These are phyloP conservation scores for Pithys albifrons DNA, from an alignment of 2,113 vertebrate genomes.

Conservation along the genomic window DNA sequence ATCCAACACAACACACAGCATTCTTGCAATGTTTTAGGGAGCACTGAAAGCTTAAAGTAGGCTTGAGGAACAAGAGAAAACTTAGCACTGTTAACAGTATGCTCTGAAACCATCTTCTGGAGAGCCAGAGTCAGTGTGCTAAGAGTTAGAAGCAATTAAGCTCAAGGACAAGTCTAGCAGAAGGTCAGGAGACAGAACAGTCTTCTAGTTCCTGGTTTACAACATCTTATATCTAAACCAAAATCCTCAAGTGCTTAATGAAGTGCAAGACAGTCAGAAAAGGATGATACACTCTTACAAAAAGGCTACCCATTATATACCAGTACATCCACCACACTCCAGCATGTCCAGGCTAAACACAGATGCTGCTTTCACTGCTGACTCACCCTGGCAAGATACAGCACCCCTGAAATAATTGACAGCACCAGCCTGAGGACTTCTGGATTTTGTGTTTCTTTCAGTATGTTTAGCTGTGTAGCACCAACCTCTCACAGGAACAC, in stretches of 20 bases:
- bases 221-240: neutral
- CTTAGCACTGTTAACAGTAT: neutral
- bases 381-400: neutral
- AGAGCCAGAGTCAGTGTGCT: neutral
- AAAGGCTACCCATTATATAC: neutral
- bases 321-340: neutral
- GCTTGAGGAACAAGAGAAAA: neutral
- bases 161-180: neutral
- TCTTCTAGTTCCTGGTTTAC: neutral
- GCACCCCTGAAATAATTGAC: neutral
- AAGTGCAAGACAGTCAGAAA: neutral
- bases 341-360: neutral
- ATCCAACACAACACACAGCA: accelerated
- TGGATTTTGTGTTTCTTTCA: neutral
- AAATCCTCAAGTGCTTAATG: neutral
- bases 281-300: neutral
- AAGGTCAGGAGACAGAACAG: neutral
- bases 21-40: neutral
- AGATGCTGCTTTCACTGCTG: neutral
- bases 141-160: neutral
- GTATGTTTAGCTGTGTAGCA: neutral
- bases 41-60: neutral
- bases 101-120: neutral
- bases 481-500: neutral
- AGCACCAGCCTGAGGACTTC: neutral